These are phyloP conservation scores for Rhegmatorhina hoffmannsi DNA, from an alignment of 2,113 vertebrate genomes.

Conservation along the genomic window DNA sequence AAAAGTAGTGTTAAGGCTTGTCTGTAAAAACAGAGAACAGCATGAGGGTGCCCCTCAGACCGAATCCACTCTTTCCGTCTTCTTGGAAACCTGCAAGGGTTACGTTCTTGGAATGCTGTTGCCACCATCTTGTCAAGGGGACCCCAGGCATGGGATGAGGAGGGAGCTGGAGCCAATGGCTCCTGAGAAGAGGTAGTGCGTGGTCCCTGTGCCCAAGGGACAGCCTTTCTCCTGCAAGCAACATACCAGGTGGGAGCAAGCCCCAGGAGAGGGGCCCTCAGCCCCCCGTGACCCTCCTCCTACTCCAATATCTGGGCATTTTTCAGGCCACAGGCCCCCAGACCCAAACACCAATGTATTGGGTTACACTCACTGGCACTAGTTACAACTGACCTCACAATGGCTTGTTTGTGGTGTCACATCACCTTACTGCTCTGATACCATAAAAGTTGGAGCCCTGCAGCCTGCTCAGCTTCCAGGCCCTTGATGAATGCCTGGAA, in stretches of 20 bases:
- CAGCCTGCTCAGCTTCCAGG: background rate
- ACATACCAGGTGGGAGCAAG: background rate
- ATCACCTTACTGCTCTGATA: background rate
- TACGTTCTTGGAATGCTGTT: background rate
- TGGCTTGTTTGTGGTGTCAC: background rate
- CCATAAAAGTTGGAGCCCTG: background rate
- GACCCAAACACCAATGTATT: accelerated
- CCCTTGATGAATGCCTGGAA: background rate
- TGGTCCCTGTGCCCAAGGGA: background rate
- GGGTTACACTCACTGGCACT: background rate
- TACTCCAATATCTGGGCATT: background rate
- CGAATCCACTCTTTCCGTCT: background rate
- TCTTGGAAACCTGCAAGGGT: background rate
- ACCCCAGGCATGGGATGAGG: background rate
- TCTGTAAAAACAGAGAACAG: background rate
- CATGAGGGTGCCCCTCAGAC: background rate
- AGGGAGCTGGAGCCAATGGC: background rate
- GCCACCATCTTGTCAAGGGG: background rate
- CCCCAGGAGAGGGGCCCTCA: background rate
- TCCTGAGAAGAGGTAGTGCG: background rate
- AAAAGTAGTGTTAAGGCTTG: background rate
- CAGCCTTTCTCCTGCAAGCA: background rate
- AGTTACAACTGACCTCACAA: background rate
- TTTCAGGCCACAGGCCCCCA: background rate
- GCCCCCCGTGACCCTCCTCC: background rate